A percentile compares a stretch with the other conserved stretches of the same genome.
Evolutionary conservation across 2,888 invertebrate species (phyloP).

Genomic region (Mycalesis mineus): DNA sequence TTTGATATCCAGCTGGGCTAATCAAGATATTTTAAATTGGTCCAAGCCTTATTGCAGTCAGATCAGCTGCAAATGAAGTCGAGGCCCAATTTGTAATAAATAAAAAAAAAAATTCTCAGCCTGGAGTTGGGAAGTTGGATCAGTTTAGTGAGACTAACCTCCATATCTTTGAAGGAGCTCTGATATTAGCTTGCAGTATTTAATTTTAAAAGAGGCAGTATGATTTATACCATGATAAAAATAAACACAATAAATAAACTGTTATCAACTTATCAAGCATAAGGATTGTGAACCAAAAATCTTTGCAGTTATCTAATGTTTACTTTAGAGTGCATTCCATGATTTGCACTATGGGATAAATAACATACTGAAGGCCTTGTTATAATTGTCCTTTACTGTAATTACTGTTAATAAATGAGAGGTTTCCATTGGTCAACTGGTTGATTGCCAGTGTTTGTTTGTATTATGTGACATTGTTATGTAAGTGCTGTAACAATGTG

Average conservation of each 20-base stretch:
- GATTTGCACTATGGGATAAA: constrained; percentile 9
- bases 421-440: constrained; percentile 21
- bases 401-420: constrained; percentile 20
- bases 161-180: too few relatives aligned
- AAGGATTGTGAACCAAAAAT: constrained; percentile 21
- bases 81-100: too few relatives aligned
- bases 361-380: constrained; percentile 6
- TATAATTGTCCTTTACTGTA: constrained; percentile 11
- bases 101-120: too few relatives aligned
- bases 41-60: too few relatives aligned
- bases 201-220: too few relatives aligned
- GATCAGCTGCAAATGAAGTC: too few relatives aligned
- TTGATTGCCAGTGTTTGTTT: constrained; percentile 15
- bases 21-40: too few relatives aligned
- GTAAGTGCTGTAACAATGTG: constrained; percentile 9
- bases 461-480: constrained; percentile 10
- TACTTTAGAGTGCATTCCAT: constrained; percentile 2
- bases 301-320: constrained; percentile 14
- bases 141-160: too few relatives aligned
- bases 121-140: too few relatives aligned
- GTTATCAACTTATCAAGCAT: constrained; percentile 18
- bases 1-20: too few relatives aligned
- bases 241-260: constrained; percentile 14
- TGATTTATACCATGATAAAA: too few relatives aligned
- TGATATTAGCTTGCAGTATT: too few relatives aligned